These are phyloP conservation scores for Acanthosepion esculentum DNA, from an alignment of 2,888 invertebrate genomes.

Conservation along the genomic window DNA sequence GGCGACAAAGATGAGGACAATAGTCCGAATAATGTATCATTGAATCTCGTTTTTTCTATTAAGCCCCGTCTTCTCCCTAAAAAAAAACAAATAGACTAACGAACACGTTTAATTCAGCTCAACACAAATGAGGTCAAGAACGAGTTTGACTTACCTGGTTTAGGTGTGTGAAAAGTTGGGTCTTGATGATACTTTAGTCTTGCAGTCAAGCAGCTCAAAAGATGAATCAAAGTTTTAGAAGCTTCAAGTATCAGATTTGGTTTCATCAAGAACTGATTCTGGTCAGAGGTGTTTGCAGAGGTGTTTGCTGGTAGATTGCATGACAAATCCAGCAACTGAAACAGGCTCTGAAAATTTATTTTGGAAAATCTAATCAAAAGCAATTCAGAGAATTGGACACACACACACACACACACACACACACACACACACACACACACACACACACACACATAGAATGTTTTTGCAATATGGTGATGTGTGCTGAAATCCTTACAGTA, in stretches of 20 bases:
- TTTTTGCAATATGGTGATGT: background rate
- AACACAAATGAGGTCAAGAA: background rate
- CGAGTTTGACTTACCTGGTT: conserved; percentile 65
- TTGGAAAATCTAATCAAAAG: background rate
- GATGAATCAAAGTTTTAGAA: conserved; percentile 65
- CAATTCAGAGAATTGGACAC: background rate
- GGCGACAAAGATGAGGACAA: too few relatives aligned
- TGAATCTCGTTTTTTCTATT: too few relatives aligned
- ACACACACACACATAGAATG: background rate
- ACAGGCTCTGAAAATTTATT: conserved; percentile 65
- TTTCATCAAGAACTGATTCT: conserved; percentile 54
- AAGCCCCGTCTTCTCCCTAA: too few relatives aligned
- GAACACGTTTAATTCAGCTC: background rate
- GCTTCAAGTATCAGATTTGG: conserved; percentile 61
- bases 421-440: background rate
- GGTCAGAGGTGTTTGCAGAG: background rate
- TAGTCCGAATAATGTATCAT: too few relatives aligned
- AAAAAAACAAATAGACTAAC: too few relatives aligned
- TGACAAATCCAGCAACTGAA: conserved; percentile 63
- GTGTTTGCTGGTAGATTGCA: background rate
- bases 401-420: background rate
- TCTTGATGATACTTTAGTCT: conserved; percentile 71
- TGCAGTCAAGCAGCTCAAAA: conserved; percentile 60
- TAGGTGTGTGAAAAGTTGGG: conserved; percentile 70
- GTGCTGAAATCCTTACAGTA: too few relatives aligned